These are phyloP conservation scores for Eremophila alpestris DNA, from an alignment of 2,797 vertebrate genomes.

Conservation along the genomic window DNA sequence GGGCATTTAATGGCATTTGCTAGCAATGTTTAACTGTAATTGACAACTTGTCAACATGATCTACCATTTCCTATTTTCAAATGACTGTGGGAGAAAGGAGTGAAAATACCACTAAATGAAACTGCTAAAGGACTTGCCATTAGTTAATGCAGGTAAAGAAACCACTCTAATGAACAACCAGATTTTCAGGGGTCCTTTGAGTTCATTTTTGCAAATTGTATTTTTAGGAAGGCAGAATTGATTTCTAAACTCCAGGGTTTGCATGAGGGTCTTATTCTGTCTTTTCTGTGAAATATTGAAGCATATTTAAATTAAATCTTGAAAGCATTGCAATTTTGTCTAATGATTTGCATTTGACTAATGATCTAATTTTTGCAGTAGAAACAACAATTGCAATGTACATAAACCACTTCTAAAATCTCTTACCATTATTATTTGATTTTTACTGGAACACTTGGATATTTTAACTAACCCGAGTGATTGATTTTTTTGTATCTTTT, in stretches of 20 bases:
- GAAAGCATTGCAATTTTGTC: neutral
- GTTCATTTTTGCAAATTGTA: neutral
- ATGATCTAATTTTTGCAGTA: neutral
- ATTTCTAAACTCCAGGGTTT: neutral
- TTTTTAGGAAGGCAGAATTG: neutral
- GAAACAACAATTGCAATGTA: neutral
- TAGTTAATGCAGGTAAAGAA: neutral
- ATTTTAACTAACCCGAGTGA: neutral
- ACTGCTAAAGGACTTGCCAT: neutral
- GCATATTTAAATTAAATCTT: neutral
- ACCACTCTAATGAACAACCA: neutral
- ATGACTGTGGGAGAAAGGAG: neutral
- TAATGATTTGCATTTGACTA: neutral
- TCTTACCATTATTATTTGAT: neutral
- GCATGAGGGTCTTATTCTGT: neutral
- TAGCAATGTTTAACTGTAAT: conserved; percentile 64
- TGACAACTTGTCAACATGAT: conserved; percentile 52
- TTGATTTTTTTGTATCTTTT: neutral
- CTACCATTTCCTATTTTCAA: conserved; percentile 61
- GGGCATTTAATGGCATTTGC: conserved; percentile 9
- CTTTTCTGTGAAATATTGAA: neutral
- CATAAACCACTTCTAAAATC: neutral
- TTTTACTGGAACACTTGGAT: neutral
- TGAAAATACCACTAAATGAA: neutral
- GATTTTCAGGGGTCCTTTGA: neutral